phyloP scores from a whole-genome alignment of 2,797 vertebrate genomes.

The Gymnoscopelus microlampas region DNA sequence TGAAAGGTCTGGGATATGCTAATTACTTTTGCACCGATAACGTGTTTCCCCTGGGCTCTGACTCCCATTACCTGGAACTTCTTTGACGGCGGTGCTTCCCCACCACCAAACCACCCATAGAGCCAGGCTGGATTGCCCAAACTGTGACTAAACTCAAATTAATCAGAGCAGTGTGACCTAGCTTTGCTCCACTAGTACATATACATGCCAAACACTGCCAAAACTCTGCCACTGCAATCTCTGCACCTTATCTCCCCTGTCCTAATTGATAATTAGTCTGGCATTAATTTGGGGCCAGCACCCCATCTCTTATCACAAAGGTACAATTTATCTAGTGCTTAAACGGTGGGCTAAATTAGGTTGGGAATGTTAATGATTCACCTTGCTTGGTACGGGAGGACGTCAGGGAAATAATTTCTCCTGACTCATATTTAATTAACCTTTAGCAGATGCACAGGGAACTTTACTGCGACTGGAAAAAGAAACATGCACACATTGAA shows the following conservation, averaged over 20 bases:
- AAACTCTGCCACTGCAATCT: conserved; percentile 62
- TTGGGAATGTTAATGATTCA: conserved; percentile 74
- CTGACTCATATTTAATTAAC: conserved; percentile 76
- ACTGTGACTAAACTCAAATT: conserved; percentile 60
- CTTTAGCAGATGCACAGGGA: conserved; percentile 63
- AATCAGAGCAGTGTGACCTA: conserved; percentile 46
- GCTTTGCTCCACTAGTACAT: background rate
- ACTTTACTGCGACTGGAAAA: conserved; percentile 17
- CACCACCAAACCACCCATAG: conserved; percentile 26
- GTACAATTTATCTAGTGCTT: conserved; percentile 73
- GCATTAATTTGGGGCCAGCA: conserved; percentile 71
- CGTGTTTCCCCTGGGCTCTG: conserved; percentile 57
- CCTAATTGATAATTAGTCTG: conserved; percentile 80
- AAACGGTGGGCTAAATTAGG: conserved; percentile 72
- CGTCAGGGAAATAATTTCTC: conserved; percentile 72
- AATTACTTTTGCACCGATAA: conserved; percentile 77
- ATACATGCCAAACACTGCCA: conserved; percentile 17
- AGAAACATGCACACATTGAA: conserved; percentile 22
- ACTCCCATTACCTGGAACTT: conserved; percentile 69
- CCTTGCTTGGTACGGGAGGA: conserved; percentile 57
- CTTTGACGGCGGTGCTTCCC: conserved; percentile 63
- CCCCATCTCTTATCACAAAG: conserved; percentile 78
- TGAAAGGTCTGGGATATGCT: conserved; percentile 67
- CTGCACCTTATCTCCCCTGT: conserved; percentile 58
- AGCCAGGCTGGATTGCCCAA: conserved; percentile 56